Conservation (phyloP, 2,113 vertebrate species). For the Dicrurus megarhynchus region DNA sequence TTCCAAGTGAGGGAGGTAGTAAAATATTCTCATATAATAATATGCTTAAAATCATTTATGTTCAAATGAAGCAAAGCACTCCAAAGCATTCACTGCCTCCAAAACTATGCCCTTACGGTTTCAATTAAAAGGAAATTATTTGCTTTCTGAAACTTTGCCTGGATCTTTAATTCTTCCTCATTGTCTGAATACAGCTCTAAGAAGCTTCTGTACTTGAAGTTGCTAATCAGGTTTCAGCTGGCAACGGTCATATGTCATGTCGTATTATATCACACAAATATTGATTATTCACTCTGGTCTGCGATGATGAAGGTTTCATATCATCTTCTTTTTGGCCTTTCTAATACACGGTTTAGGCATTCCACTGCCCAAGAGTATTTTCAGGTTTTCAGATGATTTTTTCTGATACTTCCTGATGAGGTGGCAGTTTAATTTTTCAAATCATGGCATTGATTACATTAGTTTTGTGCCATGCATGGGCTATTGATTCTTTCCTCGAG, state of each 20-base stretch:
- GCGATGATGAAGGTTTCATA: not conserved
- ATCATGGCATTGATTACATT: not conserved
- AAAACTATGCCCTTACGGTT: not conserved
- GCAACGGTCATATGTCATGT: not conserved
- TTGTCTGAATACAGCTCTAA: slow-evolving; percentile 8
- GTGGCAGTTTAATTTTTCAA: not conserved
- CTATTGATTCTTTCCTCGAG: not conserved
- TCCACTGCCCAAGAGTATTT: not conserved
- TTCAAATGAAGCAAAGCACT: slow-evolving; percentile 1
- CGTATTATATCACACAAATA: not conserved
- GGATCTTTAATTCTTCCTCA: not conserved
- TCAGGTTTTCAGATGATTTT: not conserved
- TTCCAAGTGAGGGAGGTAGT: not conserved
- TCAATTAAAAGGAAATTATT: slow-evolving; percentile 48
- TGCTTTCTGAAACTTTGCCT: slow-evolving; percentile 38
- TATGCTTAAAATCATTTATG: not conserved
- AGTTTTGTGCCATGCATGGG: not conserved
- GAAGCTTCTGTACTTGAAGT: slow-evolving; percentile 38
- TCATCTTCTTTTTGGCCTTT: not conserved
- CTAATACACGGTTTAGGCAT: not conserved
- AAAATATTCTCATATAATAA: slow-evolving; percentile 1
- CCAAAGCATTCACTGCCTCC: not conserved
- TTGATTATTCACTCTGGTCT: not conserved
- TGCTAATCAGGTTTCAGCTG: slow-evolving; percentile 10
- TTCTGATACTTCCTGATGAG: not conserved